Evolutionary conservation across 2,113 vertebrate genomes (phyloP), one percentile per base, ranked within the genome.

Genomic region (Anhinga rufa): DNA sequence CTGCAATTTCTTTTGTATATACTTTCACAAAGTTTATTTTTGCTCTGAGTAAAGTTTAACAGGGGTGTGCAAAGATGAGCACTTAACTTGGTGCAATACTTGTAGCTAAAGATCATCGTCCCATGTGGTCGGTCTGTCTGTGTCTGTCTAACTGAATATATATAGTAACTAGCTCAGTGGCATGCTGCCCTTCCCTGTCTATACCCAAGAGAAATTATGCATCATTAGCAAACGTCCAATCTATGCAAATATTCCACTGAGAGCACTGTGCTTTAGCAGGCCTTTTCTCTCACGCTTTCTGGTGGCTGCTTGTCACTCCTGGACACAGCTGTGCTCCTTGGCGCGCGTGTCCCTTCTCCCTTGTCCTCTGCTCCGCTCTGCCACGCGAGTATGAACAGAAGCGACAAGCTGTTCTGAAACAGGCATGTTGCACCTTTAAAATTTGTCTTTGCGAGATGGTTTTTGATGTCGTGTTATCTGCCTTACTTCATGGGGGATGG

Each of bases 51-150:
- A 97, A 98, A 98, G 97, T 95, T 97, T 96, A 95, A 97, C 97
- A 97, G 97, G 97, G 97, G 96, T 97, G 97, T 98, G 97, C 98
- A 97, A 97, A 96, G 96, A 96, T 97, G 96, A 98, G 98, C 98
- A 98, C 98, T 98, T 98, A 97, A 86, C 93, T 97, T 94, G 86
- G 98, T 98, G 98, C 98, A 98, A 98, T 98, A 98, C 96, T 96
- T 98, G 95, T 98, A 97, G 96, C 97, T 98, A 94, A 95, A 96
- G 49, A 91, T 92, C 89, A 18, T 96, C 88, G 96, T 96, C 96
- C 97, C 29, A 7, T 17, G 96, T 94, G 96, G 95, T 95, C 82
- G 12, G 64, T 96, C 81, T 17, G 72, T 95, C 94, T 94, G 86
- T 93, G 89, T 96, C 78, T 92, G 95, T 96, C 86, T 94, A 70